Percentiles rank a stretch among this genome's conserved stretches.
These are phyloP conservation scores for Synanceia verrucosa DNA, from an alignment of 2,797 vertebrate species.

Conservation along the genomic window DNA sequence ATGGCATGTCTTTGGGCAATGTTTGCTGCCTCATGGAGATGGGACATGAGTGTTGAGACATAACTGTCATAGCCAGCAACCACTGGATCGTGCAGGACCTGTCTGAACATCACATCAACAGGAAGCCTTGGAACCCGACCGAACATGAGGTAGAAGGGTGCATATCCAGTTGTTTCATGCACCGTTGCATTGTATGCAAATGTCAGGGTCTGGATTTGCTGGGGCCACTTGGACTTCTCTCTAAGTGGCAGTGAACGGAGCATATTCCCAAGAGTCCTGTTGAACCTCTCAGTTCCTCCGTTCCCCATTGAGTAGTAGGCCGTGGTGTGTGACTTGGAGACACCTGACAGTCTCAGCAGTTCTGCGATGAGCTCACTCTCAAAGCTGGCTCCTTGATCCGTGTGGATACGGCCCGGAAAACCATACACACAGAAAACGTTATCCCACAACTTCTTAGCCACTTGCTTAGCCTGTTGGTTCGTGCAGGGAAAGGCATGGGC, in stretches of 20 bases:
- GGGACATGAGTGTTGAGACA: conserved; percentile 21
- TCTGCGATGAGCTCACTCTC: conserved; percentile 23
- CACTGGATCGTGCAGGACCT: conserved; percentile 26
- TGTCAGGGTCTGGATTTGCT: not conserved
- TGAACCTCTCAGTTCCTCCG: conserved; percentile 34
- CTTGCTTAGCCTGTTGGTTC: conserved; percentile 36
- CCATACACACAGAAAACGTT: conserved; percentile 40
- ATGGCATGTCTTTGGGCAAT: conserved; percentile 22
- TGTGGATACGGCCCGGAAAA: conserved; percentile 18
- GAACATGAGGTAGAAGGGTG: conserved; percentile 41
- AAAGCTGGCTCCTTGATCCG: conserved; percentile 26
- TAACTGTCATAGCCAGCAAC: conserved; percentile 24
- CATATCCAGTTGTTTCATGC: conserved; percentile 34
- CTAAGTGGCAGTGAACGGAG: not conserved
- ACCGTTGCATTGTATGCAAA: not conserved
- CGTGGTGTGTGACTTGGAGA: conserved; percentile 29
- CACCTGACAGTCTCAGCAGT: not conserved
- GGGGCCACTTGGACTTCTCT: not conserved
- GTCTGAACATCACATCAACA: conserved; percentile 36
- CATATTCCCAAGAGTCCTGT: conserved; percentile 35
- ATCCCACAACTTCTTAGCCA: conserved; percentile 29
- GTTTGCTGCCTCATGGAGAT: conserved; percentile 19
- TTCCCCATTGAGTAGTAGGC: conserved; percentile 34
- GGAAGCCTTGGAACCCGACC: conserved; percentile 12
- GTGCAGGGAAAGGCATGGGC: conserved; percentile 31